These are phyloP conservation scores for Drosophila arawakana DNA, from an alignment of 1,140 invertebrate species.

Conservation along the genomic window DNA sequence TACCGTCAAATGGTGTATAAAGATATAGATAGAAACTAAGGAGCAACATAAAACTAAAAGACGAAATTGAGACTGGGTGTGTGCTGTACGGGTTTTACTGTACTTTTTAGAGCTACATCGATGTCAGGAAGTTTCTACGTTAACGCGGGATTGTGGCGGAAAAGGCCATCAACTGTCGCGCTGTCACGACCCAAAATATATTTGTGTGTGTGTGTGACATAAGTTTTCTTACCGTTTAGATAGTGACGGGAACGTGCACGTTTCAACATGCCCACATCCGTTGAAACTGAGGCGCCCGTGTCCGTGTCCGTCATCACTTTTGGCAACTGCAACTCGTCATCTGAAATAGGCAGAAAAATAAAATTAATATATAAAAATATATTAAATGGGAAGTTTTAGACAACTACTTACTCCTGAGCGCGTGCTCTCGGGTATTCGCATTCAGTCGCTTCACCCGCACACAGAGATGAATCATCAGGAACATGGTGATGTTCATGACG, in stretches of 20 bases:
- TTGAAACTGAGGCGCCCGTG: constrained; percentile 69
- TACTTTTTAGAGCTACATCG: background rate
- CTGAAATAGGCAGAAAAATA: constrained; percentile 34
- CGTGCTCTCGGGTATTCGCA: constrained; percentile 91
- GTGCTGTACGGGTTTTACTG: background rate
- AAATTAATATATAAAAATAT: no score
- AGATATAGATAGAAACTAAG: constrained; percentile 49
- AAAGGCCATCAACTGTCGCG: constrained; percentile 55
- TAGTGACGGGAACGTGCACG: constrained; percentile 80
- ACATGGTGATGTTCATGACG: constrained; percentile 98
- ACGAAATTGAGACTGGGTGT: constrained; percentile 20
- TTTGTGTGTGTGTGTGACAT: background rate
- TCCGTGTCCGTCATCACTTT: constrained; percentile 81
- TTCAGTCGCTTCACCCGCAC: constrained; percentile 94
- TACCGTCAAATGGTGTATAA: constrained; percentile 56
- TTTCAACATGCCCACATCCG: constrained; percentile 68
- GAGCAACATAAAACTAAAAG: constrained; percentile 33
- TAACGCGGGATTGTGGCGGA: constrained; percentile 34
- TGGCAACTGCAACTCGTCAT: constrained; percentile 80
- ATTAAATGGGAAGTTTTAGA: background rate
- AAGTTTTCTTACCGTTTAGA: constrained; percentile 70
- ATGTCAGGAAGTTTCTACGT: constrained; percentile 6
- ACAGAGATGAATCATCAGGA: constrained; percentile 97
- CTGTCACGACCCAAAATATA: constrained; percentile 3
- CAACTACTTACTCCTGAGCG: constrained; percentile 91